These are phyloP conservation scores for Andrena camellia DNA, from an alignment of 2,888 invertebrate species.

Conservation along the genomic window DNA sequence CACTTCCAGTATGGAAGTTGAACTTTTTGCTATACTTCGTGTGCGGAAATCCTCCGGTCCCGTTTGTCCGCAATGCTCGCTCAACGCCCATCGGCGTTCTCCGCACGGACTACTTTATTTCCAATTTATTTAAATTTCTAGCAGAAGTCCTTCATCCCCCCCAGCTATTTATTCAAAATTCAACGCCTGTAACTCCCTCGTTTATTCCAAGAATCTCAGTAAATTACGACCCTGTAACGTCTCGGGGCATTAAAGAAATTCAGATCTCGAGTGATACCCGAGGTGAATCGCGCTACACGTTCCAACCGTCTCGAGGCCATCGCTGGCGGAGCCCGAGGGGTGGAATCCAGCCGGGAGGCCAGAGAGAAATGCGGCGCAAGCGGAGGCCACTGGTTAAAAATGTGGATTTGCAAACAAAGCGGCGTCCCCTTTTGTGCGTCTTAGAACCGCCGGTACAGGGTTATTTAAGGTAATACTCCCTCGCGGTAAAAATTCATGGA, in stretches of 20 bases:
- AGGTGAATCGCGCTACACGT: background rate
- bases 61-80: too few species aligned
- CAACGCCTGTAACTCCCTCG: too few species aligned
- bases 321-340: background rate
- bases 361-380: conserved; percentile 3
- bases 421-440: conserved; percentile 26
- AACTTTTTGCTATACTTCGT: too few species aligned
- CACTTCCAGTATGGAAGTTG: too few species aligned
- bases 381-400: conserved; percentile 10
- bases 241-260: background rate
- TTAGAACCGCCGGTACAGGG: conserved; percentile 23
- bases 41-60: too few species aligned
- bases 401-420: conserved; percentile 26
- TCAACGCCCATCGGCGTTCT: too few species aligned
- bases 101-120: too few species aligned
- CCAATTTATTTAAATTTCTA: too few species aligned
- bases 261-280: background rate
- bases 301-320: conserved; percentile 5
- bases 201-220: too few species aligned
- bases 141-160: too few species aligned
- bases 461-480: conserved; percentile 55
- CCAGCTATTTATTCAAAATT: too few species aligned
- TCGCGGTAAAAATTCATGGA: conserved; percentile 54
- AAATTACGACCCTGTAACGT: too few species aligned
- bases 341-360: background rate